Conservation (phyloP, 2,888 invertebrate species). For the Xestia xanthographa region DNA sequence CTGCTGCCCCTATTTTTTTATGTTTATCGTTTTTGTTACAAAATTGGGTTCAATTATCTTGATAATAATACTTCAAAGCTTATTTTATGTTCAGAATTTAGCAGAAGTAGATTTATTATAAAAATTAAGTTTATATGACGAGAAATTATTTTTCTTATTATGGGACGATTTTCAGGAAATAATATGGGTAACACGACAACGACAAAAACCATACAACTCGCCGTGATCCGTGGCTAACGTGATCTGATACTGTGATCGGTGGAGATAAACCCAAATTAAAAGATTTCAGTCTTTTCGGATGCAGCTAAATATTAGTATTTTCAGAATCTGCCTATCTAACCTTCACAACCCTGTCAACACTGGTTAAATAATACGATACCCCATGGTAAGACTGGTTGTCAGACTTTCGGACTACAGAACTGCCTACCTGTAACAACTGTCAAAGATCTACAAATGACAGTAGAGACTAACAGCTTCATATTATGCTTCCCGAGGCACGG, state of each 20-base stretch:
- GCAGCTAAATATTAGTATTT: background rate
- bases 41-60: constrained; percentile 17
- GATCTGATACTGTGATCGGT: too few species aligned
- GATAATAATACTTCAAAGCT: background rate
- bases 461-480: background rate
- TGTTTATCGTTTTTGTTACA: constrained; percentile 28
- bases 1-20: constrained; percentile 42
- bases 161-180: background rate
- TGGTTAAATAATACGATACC: background rate
- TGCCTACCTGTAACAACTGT: background rate
- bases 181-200: too few species aligned
- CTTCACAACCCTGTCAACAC: too few species aligned
- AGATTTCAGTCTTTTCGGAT: background rate
- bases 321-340: background rate
- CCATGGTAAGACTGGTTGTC: background rate
- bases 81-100: background rate
- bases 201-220: too few species aligned
- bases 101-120: background rate
- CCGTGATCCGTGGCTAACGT: too few species aligned
- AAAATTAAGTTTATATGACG: background rate
- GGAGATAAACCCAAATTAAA: too few species aligned
- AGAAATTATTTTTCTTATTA: background rate
- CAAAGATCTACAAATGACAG: background rate
- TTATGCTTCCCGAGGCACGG: background rate
- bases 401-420: background rate